Conservation (phyloP, 2,797 vertebrate species). For the Rhinella marina region DNA sequence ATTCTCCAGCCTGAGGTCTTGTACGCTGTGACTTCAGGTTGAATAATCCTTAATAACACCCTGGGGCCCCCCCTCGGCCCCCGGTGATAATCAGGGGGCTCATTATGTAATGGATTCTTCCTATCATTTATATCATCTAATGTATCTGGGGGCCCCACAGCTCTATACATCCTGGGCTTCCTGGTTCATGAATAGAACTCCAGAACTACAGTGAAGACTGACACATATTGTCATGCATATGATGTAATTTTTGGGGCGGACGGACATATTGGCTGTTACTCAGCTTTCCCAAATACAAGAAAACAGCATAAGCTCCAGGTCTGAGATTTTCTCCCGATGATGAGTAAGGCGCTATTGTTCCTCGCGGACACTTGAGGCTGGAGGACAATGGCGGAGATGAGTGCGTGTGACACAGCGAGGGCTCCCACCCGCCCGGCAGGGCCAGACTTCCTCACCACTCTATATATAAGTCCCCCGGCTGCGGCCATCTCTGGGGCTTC, state of each 20-base stretch:
- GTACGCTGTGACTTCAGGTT: background rate
- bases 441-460: slow-evolving; percentile 39
- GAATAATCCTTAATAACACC: too few species aligned
- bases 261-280: too few species aligned
- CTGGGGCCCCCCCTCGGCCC: too few species aligned
- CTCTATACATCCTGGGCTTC: background rate
- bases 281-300: background rate
- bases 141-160: background rate
- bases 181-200: background rate
- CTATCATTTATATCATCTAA: too few species aligned
- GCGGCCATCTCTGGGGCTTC: slow-evolving; percentile 30
- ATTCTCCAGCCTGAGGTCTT: background rate
- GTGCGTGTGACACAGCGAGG: slow-evolving; percentile 25
- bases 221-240: background rate
- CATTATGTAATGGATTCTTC: too few species aligned
- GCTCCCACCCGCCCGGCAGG: background rate
- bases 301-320: background rate
- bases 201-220: background rate
- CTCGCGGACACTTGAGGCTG: slow-evolving; percentile 12
- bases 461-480: slow-evolving; percentile 29
- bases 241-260: too few species aligned
- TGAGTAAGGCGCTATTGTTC: background rate
- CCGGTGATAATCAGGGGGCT: too few species aligned
- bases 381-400: slow-evolving; percentile 29
- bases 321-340: background rate